These are phyloP conservation scores for Amphibalanus amphitrite DNA, from an alignment of 1,140 invertebrate species.

Conservation along the genomic window DNA sequence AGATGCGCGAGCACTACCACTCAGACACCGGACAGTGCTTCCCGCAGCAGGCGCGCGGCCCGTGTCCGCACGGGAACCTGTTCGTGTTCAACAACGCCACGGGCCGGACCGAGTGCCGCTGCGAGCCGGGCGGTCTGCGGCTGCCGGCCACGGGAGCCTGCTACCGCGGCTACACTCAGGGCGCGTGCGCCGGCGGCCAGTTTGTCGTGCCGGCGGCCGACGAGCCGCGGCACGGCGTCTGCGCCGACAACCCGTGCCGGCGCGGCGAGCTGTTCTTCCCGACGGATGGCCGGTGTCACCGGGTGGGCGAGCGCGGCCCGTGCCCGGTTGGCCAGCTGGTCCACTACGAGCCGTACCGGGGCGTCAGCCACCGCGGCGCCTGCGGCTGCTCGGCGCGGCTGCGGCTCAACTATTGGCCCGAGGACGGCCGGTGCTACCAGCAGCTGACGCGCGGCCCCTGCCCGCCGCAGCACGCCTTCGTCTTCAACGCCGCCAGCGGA, in stretches of 20 bases:
- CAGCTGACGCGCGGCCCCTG: conserved; percentile 5
- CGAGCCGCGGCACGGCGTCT: conserved; percentile 7
- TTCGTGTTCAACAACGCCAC: background rate
- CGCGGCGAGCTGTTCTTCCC: conserved; percentile 4
- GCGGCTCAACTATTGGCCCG: conserved; percentile 14
- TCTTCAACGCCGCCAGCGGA: background rate
- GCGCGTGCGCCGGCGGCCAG: background rate
- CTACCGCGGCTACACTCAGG: background rate
- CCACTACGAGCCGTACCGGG: conserved; percentile 29
- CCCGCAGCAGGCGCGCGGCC: background rate
- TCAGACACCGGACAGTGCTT: background rate
- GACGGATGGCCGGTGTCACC: background rate
- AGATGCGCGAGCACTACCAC: background rate
- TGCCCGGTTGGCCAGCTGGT: background rate
- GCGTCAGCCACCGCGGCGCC: conserved; percentile 58
- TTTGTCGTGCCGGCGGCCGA: background rate
- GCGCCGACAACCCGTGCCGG: background rate
- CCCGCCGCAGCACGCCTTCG: background rate
- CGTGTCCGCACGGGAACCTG: background rate
- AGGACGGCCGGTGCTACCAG: conserved; percentile 14
- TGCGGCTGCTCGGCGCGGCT: conserved; percentile 38
- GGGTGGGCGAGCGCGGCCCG: background rate
- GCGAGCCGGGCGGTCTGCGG: background rate
- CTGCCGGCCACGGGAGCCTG: background rate
- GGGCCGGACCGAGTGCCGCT: background rate